Evolutionary conservation across 2,888 invertebrate genomes (phyloP), one percentile per base, ranked within the genome.

Genomic region (Meteorus cinctellus): DNA sequence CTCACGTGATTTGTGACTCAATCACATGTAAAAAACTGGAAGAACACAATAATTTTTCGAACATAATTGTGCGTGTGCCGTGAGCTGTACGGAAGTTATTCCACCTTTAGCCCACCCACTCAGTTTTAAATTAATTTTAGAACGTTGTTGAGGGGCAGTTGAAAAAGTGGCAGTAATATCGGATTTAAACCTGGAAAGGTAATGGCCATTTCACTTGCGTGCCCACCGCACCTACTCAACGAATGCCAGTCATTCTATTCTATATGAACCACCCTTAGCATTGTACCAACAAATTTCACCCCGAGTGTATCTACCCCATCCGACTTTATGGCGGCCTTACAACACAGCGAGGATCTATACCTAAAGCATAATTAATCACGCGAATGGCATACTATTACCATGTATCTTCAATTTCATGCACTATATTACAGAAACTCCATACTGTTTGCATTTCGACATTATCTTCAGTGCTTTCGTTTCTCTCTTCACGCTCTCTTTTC

Each of bases 181-280:
- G 19, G 27, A 60, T 27, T 60, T 10, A 12, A 29, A 60, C 27
- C 29, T 60, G 8, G 4, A 27, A 60, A 19, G 4, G 27, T 14
- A 73, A 76, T 80, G 72, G 80, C 70, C 80, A 79, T 68, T 77
- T 78, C 68, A 77, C 60, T 81, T 79, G 79, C 81, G 80, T 82
- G 78, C 81, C 75, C 6, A 27, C 12, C 71, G 77, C 76, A 31
- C 45, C 63, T 24, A 34, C 48, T 19, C 48, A 63, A 72, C 48
- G 45, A 72, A 63, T 27, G 72, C 72, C 72, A 78, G 73, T 77
- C 78, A 66, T 65, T 68, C 76, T 67, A 75, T 63, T 77, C 74
- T 71, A 45, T 74, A 70, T 48, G 74, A 79, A 51, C 41, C 19
- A 74, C 74, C 62, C 63, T 65, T 19, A 48, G n/a, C 62, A 4